These are phyloP conservation scores for Rhingia rostrata DNA, from an alignment of 2,888 invertebrate genomes.

Conservation along the genomic window DNA sequence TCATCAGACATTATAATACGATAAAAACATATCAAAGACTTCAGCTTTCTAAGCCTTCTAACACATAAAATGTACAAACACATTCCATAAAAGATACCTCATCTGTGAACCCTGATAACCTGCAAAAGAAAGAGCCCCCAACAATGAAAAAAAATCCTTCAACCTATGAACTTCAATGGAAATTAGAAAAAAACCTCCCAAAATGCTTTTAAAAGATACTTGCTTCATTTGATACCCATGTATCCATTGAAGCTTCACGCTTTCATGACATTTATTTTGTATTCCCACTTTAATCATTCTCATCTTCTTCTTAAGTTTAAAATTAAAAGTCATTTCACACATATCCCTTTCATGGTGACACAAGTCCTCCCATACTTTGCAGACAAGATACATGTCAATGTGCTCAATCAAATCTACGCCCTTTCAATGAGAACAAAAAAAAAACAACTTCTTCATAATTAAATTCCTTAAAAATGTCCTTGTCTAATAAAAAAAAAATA, in stretches of 20 bases:
- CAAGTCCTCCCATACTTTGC: background rate
- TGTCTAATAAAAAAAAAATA: constrained; percentile 2
- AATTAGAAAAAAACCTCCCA: background rate
- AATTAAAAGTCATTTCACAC: constrained; percentile 14
- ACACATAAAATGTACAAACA: too few species aligned
- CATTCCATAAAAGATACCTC: too few species aligned
- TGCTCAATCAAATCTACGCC: constrained; percentile 5
- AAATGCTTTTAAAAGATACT: background rate
- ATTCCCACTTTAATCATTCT: background rate
- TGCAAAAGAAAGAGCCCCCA: too few species aligned
- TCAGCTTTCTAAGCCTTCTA: too few species aligned
- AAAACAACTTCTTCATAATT: constrained; percentile 1
- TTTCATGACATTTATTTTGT: background rate
- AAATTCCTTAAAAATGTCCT: constrained; percentile 26
- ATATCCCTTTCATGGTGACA: background rate
- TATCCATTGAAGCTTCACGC: background rate
- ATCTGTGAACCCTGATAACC: too few species aligned
- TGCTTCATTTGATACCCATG: background rate
- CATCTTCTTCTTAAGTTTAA: background rate
- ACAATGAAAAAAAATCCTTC: too few species aligned
- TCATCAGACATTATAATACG: too few species aligned
- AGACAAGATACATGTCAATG: constrained; percentile 1
- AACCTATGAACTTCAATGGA: background rate
- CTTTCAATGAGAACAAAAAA: background rate
- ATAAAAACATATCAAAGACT: too few species aligned